These are phyloP conservation scores for Cherax destructor DNA, from an alignment of 1,140 invertebrate species.

Conservation along the genomic window DNA sequence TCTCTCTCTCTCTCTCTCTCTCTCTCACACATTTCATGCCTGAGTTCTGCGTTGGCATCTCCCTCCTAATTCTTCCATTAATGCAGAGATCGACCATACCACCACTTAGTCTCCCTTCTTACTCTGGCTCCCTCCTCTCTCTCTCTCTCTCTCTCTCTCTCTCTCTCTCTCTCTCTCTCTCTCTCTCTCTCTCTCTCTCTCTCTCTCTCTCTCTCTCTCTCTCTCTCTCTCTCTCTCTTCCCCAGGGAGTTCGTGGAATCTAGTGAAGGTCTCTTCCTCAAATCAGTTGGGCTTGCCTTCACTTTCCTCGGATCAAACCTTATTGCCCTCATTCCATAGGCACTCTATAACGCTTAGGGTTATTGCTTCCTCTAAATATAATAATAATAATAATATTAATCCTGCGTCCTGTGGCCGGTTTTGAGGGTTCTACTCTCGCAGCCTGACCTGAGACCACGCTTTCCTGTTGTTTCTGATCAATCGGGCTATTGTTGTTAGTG, in stretches of 20 bases:
- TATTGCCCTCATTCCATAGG: neutral
- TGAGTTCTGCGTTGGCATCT: neutral
- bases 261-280: neutral
- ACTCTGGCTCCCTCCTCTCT: neutral
- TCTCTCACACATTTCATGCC: neutral
- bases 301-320: neutral
- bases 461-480: no score
- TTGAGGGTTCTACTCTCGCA: no score
- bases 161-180: neutral
- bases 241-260: no score
- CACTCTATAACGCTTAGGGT: no score
- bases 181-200: neutral
- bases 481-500: no score
- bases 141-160: conserved; percentile 8
- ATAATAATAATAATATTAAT: no score
- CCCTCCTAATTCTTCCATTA: neutral
- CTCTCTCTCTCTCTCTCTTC: neutral
- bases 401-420: no score
- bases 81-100: no score
- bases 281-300: neutral
- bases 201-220: neutral
- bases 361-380: no score
- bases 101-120: no score
- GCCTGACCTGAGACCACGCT: no score
- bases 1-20: neutral